These are phyloP conservation scores for Drosophila bunnanda DNA, from an alignment of 2,888 invertebrate genomes.

Conservation along the genomic window DNA sequence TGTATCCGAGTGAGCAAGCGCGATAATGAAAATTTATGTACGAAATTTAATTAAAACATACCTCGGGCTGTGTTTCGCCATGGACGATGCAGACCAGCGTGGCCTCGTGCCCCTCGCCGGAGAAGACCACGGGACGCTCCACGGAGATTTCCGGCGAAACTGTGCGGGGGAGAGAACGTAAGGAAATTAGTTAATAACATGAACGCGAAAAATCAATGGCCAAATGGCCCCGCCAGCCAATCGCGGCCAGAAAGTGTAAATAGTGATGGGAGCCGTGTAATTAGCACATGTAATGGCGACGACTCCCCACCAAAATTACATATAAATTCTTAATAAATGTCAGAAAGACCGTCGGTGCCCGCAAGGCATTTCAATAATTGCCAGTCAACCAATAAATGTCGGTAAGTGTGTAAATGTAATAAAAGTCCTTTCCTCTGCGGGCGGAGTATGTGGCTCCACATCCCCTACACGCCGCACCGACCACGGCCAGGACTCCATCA, in stretches of 20 bases:
- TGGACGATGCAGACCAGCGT: conserved; percentile 89
- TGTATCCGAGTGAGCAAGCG: conserved; percentile 62
- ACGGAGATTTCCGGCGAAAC: conserved; percentile 85
- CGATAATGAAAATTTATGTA: conserved; percentile 73
- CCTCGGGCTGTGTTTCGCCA: conserved; percentile 88
- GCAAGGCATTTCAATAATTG: conserved; percentile 69
- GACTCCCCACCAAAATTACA: conserved; percentile 58
- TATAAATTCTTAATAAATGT: conserved; percentile 76
- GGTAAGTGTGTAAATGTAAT: conserved; percentile 49
- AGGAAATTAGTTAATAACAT: conserved; percentile 68
- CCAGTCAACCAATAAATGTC: conserved; percentile 55
- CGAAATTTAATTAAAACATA: conserved; percentile 84
- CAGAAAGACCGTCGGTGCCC: conserved; percentile 38
- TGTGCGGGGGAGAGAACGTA: conserved; percentile 52
- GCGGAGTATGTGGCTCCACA: conserved; percentile 4
- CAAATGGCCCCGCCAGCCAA: conserved; percentile 18
- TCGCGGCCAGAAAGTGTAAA: conserved; percentile 3
- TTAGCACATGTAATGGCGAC: conserved; percentile 41
- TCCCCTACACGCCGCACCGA: not conserved
- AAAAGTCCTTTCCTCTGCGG: conserved; percentile 30
- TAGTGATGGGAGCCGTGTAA: conserved; percentile 45
- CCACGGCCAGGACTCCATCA: conserved; percentile 5
- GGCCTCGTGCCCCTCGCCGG: conserved; percentile 89
- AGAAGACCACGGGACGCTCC: conserved; percentile 88
- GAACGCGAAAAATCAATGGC: conserved; percentile 37